Evolutionary conservation across 1,140 invertebrate genomes (phyloP).

Genomic region (Drosophila saltans): DNA sequence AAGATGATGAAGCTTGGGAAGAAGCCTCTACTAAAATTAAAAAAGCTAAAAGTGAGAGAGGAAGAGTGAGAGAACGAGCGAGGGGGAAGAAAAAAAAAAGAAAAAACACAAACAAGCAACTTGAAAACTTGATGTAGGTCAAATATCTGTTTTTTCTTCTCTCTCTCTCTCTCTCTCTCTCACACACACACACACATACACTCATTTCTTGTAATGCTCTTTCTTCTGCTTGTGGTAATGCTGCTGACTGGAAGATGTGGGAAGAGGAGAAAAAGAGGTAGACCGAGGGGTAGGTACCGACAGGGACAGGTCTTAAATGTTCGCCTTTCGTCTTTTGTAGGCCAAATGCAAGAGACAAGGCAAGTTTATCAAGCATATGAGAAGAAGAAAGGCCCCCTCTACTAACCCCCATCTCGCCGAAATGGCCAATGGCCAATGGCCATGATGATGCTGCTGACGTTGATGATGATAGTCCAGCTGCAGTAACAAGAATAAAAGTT

Average conservation of each 20-base stretch:
- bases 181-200: too few relatives aligned
- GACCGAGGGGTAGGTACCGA: slow-evolving; percentile 9
- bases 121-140: slow-evolving; percentile 82
- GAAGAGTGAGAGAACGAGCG: slow-evolving; percentile 25
- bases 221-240: slow-evolving; percentile 23
- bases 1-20: slow-evolving; percentile 27
- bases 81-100: slow-evolving; percentile 30
- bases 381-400: slow-evolving; percentile 38
- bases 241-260: slow-evolving; percentile 13
- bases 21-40: slow-evolving; percentile 39
- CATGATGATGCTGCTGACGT: slow-evolving; percentile 57
- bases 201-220: slow-evolving; percentile 26
- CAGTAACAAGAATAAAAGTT: slow-evolving; percentile 12
- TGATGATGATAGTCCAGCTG: slow-evolving; percentile 11
- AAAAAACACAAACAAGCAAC: slow-evolving; percentile 76
- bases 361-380: slow-evolving; percentile 67
- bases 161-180: slow-evolving; percentile 4
- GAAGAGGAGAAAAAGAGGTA: background rate
- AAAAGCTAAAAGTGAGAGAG: slow-evolving; percentile 12
- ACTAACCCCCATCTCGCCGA: background rate
- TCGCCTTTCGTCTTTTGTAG: slow-evolving; percentile 57
- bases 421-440: slow-evolving; percentile 24
- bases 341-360: slow-evolving; percentile 67
- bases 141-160: slow-evolving; percentile 47
- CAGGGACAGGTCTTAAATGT: slow-evolving; percentile 50